phyloP scores from a whole-genome alignment of 2,113 vertebrate species.

The Pontoporia blainvillei region DNA sequence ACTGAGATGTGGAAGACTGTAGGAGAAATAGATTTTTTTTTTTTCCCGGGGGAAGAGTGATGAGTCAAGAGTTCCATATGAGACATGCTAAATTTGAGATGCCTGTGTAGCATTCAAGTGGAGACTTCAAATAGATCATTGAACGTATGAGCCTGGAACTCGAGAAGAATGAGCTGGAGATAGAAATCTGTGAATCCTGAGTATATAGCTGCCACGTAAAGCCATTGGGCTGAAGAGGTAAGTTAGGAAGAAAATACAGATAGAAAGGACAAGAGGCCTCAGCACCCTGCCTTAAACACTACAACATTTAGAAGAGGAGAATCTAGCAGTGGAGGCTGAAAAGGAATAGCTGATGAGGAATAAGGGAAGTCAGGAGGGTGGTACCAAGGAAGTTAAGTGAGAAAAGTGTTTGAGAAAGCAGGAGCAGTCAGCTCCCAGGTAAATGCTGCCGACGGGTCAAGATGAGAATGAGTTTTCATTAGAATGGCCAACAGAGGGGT shows the following conservation, averaged over 20 bases:
- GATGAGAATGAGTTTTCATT: not conserved
- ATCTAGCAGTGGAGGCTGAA: not conserved
- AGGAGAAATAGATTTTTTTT: not conserved
- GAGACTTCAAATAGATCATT: not conserved
- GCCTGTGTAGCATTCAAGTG: not conserved
- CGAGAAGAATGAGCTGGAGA: not conserved
- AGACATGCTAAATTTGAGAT: not conserved
- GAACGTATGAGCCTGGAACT: not conserved
- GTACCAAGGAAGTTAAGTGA: not conserved
- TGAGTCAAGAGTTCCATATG: not conserved
- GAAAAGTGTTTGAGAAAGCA: not conserved
- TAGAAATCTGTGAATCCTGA: not conserved
- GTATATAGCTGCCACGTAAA: not conserved
- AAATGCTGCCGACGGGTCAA: not conserved
- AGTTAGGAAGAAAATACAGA: not conserved
- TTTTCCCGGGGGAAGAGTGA: not conserved
- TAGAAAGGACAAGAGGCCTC: not conserved
- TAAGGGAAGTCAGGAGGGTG: not conserved
- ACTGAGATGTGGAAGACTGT: not conserved
- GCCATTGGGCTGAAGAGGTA: not conserved
- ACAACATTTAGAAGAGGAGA: not conserved
- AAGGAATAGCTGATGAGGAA: not conserved
- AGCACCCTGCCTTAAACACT: not conserved
- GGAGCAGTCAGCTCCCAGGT: not conserved
- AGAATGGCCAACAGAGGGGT: not conserved